Conservation (phyloP, 2,888 invertebrate genomes). For the Tenthredo livida region DNA sequence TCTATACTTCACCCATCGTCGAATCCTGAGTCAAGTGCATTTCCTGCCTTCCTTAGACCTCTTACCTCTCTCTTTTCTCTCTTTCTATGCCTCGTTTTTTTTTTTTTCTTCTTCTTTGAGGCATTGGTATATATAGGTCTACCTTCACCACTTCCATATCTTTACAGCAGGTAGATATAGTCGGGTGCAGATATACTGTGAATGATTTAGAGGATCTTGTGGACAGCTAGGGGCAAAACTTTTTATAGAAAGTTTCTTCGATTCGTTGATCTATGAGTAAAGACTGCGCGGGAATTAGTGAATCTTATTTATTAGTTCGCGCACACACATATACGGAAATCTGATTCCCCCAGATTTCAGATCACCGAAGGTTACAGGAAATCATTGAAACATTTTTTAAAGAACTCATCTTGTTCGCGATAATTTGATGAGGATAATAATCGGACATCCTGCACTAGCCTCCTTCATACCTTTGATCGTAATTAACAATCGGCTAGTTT, state of each 20-base stretch:
- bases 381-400: too few species aligned
- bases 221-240: not conserved
- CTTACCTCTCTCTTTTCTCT: not conserved
- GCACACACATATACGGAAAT: not conserved
- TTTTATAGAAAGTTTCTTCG: not conserved
- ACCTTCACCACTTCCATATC: not conserved
- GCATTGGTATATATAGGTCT: not conserved
- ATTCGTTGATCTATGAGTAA: not conserved
- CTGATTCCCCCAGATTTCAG: not conserved
- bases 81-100: slow-evolving; percentile 45
- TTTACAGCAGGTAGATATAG: not conserved
- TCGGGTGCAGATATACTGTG: not conserved
- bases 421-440: not conserved
- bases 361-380: not conserved
- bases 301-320: not conserved
- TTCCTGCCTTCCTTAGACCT: slow-evolving; percentile 67
- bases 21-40: slow-evolving; percentile 75
- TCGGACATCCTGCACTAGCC: not conserved
- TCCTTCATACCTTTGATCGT: slow-evolving; percentile 1
- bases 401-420: not conserved
- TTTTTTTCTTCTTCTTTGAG: not conserved
- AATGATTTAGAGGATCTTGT: not conserved
- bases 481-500: slow-evolving; percentile 45
- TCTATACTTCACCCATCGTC: slow-evolving; percentile 69
- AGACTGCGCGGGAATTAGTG: not conserved